Base-by-base conservation (phyloP, 1,140 invertebrate genomes). In the Pectinophora gossypiella region DNA sequence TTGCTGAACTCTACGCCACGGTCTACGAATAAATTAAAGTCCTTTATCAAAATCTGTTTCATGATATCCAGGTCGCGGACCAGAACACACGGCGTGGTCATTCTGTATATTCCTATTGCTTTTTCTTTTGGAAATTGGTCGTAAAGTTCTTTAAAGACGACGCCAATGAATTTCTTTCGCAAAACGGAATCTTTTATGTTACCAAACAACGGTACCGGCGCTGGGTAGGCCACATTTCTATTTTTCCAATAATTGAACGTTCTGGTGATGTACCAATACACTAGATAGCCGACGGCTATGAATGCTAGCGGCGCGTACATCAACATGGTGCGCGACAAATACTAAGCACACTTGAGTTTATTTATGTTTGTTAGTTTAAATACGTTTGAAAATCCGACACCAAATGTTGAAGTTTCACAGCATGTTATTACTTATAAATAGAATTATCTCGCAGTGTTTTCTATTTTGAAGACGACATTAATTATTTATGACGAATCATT, bases 11-110 rank as follows among this genome's bases (percentile, higher is more conserved):
- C 70, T 0, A 85, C 47, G 0, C 82, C 85, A 5, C 89, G 87
- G 55, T 90, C 87, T 21, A 74, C 56, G 27, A 92, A 92, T 19
- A 80, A 61, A 23, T 81, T 63, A 40, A 91, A 92, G 58, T 92
- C 90, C 60, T 90, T 91, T 1, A 90, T 84, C 16, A 93, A 51
- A 1, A 94, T 85, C 13, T 85, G 68, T 60, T 91, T 92, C 0
- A 92, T 84, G 0, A 94, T 61, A 5, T 91, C 89, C 15, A 91
- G 73, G 63, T 93, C 90, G 7, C 89, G 76, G 1, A 90, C 43
- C 0, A 91, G 59, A 4, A 91, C 52, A 5, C 80, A 65, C 0
- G 91, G 90, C 1, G 86, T 80, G 1, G 76, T 67, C 59, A 72
- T 64, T 43, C 64, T 64, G 19, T 65, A 87, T 1, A 82, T 43